phyloP scores from a whole-genome alignment of 2,113 vertebrate species.

The Phoxinus phoxinus region DNA sequence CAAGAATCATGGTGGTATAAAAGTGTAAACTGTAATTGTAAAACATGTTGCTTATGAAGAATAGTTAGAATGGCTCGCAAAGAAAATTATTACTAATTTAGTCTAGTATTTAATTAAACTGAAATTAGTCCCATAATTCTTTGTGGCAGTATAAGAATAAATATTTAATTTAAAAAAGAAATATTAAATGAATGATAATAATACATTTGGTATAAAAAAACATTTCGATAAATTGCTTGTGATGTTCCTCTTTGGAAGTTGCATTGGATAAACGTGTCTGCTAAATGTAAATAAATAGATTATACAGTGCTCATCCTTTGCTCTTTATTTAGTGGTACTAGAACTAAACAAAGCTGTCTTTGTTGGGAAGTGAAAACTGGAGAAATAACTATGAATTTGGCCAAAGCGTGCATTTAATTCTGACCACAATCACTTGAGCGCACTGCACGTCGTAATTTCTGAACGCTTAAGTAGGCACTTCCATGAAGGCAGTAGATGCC shows the following conservation, averaged over 20 bases:
- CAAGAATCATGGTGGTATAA: not conserved
- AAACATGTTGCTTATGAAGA: not conserved
- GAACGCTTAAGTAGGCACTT: not conserved
- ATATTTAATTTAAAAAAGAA: not conserved
- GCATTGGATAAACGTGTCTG: not conserved
- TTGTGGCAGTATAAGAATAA: not conserved
- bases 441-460: not conserved
- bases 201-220: not conserved
- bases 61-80: not conserved
- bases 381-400: not conserved
- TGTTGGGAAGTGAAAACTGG: not conserved
- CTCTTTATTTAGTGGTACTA: not conserved
- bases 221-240: not conserved
- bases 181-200: not conserved
- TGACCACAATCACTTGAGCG: not conserved
- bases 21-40: not conserved
- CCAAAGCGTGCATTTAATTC: not conserved
- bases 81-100: not conserved
- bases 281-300: not conserved
- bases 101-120: not conserved
- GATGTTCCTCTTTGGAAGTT: not conserved
- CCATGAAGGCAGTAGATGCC: not conserved
- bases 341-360: not conserved
- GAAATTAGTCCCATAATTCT: not conserved
- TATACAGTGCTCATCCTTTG: not conserved